Evolutionary conservation across 1,140 invertebrate genomes (phyloP), one percentile per base, ranked within the genome.

Genomic region (Ips typographus): DNA sequence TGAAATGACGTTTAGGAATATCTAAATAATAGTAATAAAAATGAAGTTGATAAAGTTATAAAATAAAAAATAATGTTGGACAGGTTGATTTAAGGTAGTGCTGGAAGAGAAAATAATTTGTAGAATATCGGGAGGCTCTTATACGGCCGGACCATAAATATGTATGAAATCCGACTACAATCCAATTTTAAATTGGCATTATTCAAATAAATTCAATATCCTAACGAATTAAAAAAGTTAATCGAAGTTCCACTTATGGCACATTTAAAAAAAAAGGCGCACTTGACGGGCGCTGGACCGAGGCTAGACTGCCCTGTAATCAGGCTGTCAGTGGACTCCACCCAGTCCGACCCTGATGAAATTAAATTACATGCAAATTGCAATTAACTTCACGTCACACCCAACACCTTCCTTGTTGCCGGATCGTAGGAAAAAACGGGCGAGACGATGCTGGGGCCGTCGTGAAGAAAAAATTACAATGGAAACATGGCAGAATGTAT

Each of bases 341-440:
- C 77, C 77, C 75, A 76, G 72, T 72, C 74, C 77, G 74, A 77
- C 77, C 76, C 77, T 77, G 77, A 78, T 73, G 74, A 79, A 79
- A 79, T 79, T 79, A 79, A 79, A 79, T 79, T 77, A 78, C 75
- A 75, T 72, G 73, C 73, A 72, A 69, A 67, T 73, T 70, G 53
- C 69, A 75, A 77, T 75, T 73, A 70, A 7, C 56, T 60, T 53
- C 72, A 73, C 75, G 73, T 73, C 74, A 74, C 57, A 41, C 41
- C 36, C 40, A 49, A 51, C 51, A 41, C 60, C 63, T 57, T 69
- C 68, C 40, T 71, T 60, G 3, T 66, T 37, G 22, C 70, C 60
- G 64, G 63, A 69, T 58, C 42, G 36, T 8, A 47, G 8, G 22
- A 47, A 60, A 40, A 59, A 59, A 43, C 40, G 59, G 55, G 59